Base-by-base conservation (phyloP, 2,797 vertebrate species). In the Rhinatrema bivittatum region DNA sequence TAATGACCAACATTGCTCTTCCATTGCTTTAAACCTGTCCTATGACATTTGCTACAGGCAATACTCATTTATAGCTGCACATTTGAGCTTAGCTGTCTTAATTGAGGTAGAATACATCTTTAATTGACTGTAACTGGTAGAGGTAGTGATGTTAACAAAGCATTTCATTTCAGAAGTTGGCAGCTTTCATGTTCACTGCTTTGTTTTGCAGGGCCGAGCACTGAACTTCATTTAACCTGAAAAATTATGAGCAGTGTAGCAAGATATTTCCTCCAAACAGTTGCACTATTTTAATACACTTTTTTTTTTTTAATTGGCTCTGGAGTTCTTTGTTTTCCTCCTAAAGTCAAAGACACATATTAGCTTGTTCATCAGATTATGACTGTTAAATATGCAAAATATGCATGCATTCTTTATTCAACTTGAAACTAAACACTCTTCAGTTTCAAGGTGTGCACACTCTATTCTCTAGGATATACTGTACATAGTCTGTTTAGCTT, bases 91-190 rank as follows among this genome's bases (percentile, higher is more conserved):
- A n/a, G n/a, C n/a, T n/a, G n/a, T n/a, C n/a, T n/a, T n/a, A n/a
- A n/a, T n/a, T 9, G 23, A 18, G 54, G 28, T 30, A 37, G 60
- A 57, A 63, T 32, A 3, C 39, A 4, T 42, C 56, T 34, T 51
- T 26, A 50, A 65, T 49, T 58, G 26, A 47, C 17, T 43, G 15
- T 28, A 37, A 14, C n/a, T 36, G 14, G 3, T 10, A 35, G 17
- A 36, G 25, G n/a, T 23, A 20, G 13, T 29, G 19, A 15, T 27
- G 17, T 24, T 46, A 17, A 42, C 18, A 1, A 5, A 16, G 4
- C 22, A 18, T 32, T 56, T 6, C 38, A 32, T 15, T 36, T 22
- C 22, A 27, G 39, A 53, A 38, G 36, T 17, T 13, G 26, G 16
- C 18, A 27, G 15, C 11, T 2, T 22, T 53, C 16, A 15, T 34